Conservation (phyloP, 2,797 vertebrate genomes). For the Numenius phaeopus region DNA sequence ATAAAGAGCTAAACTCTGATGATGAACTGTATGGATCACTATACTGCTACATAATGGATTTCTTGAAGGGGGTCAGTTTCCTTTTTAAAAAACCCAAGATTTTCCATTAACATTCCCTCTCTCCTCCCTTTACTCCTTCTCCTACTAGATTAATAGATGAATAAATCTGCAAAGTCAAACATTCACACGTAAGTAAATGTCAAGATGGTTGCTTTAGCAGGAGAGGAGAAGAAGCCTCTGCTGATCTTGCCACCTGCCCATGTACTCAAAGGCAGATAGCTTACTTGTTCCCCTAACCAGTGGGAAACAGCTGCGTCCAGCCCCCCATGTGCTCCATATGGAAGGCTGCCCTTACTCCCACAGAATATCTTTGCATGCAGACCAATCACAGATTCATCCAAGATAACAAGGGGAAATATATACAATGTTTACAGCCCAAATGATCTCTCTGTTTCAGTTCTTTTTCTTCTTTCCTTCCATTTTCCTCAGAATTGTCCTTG, state of each 20-base stretch:
- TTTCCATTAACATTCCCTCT: constrained; percentile 60
- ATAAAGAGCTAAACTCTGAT: neutral
- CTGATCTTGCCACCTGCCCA: neutral
- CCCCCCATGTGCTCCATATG: neutral
- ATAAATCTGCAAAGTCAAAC: constrained; percentile 60
- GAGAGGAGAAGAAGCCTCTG: neutral
- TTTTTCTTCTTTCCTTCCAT: neutral
- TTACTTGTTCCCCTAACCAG: neutral
- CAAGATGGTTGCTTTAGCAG: neutral
- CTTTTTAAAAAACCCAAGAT: neutral
- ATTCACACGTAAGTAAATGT: constrained; percentile 10
- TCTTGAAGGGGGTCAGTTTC: neutral
- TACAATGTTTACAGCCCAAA: neutral
- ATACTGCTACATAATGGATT: constrained; percentile 6
- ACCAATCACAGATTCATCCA: neutral
- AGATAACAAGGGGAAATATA: neutral
- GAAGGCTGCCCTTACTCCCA: neutral
- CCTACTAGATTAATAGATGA: neutral
- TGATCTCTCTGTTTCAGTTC: neutral
- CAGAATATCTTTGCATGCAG: neutral
- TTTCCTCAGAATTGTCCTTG: neutral
- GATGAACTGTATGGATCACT: neutral
- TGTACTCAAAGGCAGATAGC: neutral
- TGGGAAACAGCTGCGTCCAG: neutral
- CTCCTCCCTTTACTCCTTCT: constrained; percentile 15